These are phyloP conservation scores for Camponotus vicinus DNA, from an alignment of 1,140 invertebrate genomes.

Conservation along the genomic window DNA sequence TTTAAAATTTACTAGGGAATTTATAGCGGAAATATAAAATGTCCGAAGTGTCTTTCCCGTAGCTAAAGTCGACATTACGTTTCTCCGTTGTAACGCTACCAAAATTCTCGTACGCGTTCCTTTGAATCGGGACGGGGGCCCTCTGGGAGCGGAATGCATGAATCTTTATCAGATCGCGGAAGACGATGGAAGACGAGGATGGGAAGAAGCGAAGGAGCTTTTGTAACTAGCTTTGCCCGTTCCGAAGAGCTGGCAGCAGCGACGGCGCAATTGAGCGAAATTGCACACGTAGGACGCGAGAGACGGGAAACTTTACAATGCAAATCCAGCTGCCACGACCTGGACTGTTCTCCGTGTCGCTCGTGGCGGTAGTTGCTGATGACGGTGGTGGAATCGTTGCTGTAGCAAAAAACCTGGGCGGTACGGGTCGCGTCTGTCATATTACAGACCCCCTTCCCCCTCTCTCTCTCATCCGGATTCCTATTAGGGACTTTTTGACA, in stretches of 20 bases:
- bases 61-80: slow-evolving; percentile 30
- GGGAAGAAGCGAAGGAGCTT: slow-evolving; percentile 59
- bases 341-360: slow-evolving; percentile 50
- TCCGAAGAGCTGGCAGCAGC: slow-evolving; percentile 43
- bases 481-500: slow-evolving; percentile 72
- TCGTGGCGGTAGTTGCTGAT: slow-evolving; percentile 57
- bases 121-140: slow-evolving; percentile 27
- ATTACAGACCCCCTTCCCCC: slow-evolving; percentile 25
- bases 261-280: slow-evolving; percentile 60
- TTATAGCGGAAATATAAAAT: slow-evolving; percentile 2
- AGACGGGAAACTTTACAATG: slow-evolving; percentile 72
- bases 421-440: slow-evolving; percentile 32
- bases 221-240: slow-evolving; percentile 59
- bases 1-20: neutral
- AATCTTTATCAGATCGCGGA: slow-evolving; percentile 53
- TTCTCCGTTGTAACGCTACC: slow-evolving; percentile 9
- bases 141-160: slow-evolving; percentile 56
- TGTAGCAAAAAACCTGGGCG: slow-evolving; percentile 33
- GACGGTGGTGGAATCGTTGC: slow-evolving; percentile 30
- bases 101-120: slow-evolving; percentile 21
- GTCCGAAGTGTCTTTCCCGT: neutral
- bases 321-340: slow-evolving; percentile 66
- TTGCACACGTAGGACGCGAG: slow-evolving; percentile 63
- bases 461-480: neutral
- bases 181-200: slow-evolving; percentile 47